Conservation (phyloP, 23 tunicate species). For the Diplosoma virens region DNA sequence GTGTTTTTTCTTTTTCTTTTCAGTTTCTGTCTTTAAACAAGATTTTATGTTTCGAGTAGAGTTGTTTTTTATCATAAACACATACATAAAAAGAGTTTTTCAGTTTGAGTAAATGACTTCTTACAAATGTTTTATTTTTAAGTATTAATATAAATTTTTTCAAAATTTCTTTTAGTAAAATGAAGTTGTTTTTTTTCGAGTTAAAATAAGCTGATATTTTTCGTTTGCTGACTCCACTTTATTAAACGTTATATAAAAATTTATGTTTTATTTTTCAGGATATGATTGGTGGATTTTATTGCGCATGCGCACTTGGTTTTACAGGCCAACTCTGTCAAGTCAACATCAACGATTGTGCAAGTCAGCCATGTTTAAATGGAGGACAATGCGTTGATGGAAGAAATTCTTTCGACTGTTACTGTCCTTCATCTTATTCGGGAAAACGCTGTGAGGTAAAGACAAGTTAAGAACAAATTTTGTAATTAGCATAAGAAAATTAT, state of each 20-base stretch:
- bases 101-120: no score
- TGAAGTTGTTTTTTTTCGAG: not conserved
- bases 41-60: no score
- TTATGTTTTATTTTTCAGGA: slow-evolving; percentile 37
- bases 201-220: not conserved
- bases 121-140: no score
- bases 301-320: slow-evolving; percentile 63
- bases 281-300: slow-evolving; percentile 50
- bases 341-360: slow-evolving; percentile 75
- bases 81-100: no score
- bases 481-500: no score
- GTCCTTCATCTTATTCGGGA: slow-evolving; percentile 70
- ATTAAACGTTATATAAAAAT: not conserved
- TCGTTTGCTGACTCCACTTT: not conserved
- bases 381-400: slow-evolving; percentile 69
- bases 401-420: slow-evolving; percentile 51
- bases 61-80: no score
- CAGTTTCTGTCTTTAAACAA: no score
- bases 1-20: no score
- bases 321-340: slow-evolving; percentile 51
- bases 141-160: no score
- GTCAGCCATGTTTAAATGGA: slow-evolving; percentile 72
- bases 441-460: slow-evolving; percentile 76
- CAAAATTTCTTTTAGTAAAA: no score
- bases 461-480: no score